Evolutionary conservation across 2,797 vertebrate species (phyloP), one percentile per base, ranked within the genome.

Genomic region (Australoheros facetus): DNA sequence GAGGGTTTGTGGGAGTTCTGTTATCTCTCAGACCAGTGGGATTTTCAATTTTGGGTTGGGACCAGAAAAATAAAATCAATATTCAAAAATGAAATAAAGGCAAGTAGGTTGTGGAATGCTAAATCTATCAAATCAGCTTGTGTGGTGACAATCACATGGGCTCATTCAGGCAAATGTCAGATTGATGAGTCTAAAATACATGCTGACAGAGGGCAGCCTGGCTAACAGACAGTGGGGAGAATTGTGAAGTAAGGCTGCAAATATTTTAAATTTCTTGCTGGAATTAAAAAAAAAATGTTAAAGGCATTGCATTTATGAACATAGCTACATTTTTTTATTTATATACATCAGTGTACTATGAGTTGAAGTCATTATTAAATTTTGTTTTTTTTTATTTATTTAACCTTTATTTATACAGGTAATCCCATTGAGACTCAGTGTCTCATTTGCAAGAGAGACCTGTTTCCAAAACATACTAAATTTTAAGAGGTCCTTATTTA

Each of bases 1-100:
- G 3, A 2, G 34, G 9, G 58, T 28, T 54, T 79, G 19, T 71
- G 76, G 81, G 58, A 59, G 69, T 37, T 69, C 42, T 69, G 26
- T 48, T 71, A 70, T 79, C 79, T 85, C 56, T 34, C 23, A 59
- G 75, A 77, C 5, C 53, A 54, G 53, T n/a, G 53, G 8, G 53
- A 54, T 5, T 21, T 54, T 21, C 11, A 21, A 54, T 54, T 21
- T 21, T 53, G 5, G 26, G 45, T 69, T 45, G n/a, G 2, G 10
- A 69, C 8, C 28, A 45, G 26, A 69, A 51, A 53, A 53, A 4
- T 48, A 53, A 69, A 69, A 69, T 51, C 26, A 51, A 69, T 51
- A 54, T 74, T 64, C 9, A 13, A 39, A 39, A 79, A n/a, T 17
- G 1, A 7, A 76, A n/a, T 26, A 57, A 64, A 83, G 23, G 21